Evolutionary conservation across 2,113 vertebrate genomes (phyloP).

Genomic region (Nannobrachium achirus): DNA sequence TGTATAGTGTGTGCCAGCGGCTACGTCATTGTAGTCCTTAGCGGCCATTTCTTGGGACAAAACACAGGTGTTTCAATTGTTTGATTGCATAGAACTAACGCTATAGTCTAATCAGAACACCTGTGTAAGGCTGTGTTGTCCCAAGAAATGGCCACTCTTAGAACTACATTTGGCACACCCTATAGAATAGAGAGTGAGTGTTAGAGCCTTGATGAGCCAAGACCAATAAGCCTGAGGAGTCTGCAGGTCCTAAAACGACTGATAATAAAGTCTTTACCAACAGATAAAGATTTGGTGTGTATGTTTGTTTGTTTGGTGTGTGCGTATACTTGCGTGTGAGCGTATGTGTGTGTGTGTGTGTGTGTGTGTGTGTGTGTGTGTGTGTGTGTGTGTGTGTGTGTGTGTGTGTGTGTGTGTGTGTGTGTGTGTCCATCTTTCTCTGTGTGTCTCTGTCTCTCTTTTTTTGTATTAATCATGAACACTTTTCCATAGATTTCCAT

Average conservation of each 20-base stretch:
- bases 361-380: constrained; percentile 12
- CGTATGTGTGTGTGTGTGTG: constrained; percentile 14
- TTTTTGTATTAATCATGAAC: constrained; percentile 73
- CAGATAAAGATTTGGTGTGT: too few species aligned
- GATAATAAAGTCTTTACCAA: constrained; percentile 67
- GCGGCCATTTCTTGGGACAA: too few species aligned
- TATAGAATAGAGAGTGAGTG: too few species aligned
- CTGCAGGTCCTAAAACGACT: constrained; percentile 42
- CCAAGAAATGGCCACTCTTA: too few species aligned
- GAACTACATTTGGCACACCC: too few species aligned
- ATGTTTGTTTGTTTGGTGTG: too few species aligned
- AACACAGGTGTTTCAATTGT: too few species aligned
- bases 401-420: background rate
- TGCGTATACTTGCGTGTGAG: background rate
- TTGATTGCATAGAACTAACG: too few species aligned
- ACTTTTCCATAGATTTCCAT: constrained; percentile 64
- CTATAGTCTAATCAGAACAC: too few species aligned
- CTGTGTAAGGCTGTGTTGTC: too few species aligned
- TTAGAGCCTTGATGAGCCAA: constrained; percentile 41
- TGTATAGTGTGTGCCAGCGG: too few species aligned
- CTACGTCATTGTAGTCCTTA: too few species aligned
- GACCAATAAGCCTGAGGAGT: constrained; percentile 39
- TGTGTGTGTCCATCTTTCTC: background rate
- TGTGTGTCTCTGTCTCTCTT: constrained; percentile 22
- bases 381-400: background rate